phyloP scores from a whole-genome alignment of 2,888 invertebrate species.

The Trissolcus brochymenae region DNA sequence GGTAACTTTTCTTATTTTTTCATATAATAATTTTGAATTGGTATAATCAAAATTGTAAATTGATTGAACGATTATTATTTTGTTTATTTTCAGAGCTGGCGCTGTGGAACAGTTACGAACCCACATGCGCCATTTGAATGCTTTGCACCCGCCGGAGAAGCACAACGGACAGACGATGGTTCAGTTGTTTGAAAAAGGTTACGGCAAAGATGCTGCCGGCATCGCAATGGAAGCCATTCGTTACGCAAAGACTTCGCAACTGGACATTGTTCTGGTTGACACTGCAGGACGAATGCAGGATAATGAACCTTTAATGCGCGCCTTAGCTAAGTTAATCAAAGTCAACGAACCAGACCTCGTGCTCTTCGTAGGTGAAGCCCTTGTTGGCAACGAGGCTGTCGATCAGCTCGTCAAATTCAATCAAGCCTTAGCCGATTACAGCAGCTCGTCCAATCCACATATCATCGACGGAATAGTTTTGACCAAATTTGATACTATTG shows the following conservation, averaged over 20 bases:
- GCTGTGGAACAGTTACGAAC: conserved; percentile 99
- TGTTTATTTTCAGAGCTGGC: conserved; percentile 84
- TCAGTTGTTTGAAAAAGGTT: conserved; percentile 97
- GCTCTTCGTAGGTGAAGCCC: conserved; percentile 98
- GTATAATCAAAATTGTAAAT: not conserved
- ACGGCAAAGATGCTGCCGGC: conserved; percentile 99
- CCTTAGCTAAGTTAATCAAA: conserved; percentile 96
- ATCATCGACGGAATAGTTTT: conserved; percentile 99
- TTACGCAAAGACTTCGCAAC: conserved; percentile 86
- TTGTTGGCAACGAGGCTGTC: conserved; percentile 99
- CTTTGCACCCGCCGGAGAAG: conserved; percentile 89
- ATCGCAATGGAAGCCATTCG: conserved; percentile 98
- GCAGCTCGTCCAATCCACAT: conserved; percentile 84
- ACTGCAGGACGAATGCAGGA: conserved; percentile 99
- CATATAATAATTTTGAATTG: not conserved
- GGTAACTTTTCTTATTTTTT: conserved; percentile 59
- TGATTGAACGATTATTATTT: conserved; percentile 3
- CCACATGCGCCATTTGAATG: conserved; percentile 94
- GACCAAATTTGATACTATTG: conserved; percentile 99
- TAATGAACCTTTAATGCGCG: conserved; percentile 99
- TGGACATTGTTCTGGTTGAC: conserved; percentile 97
- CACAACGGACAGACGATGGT: conserved; percentile 89
- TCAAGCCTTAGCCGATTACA: conserved; percentile 96
- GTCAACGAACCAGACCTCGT: conserved; percentile 98
- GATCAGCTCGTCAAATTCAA: conserved; percentile 99